Conservation (phyloP, 2,113 vertebrate species). For the Zapus hudsonius region DNA sequence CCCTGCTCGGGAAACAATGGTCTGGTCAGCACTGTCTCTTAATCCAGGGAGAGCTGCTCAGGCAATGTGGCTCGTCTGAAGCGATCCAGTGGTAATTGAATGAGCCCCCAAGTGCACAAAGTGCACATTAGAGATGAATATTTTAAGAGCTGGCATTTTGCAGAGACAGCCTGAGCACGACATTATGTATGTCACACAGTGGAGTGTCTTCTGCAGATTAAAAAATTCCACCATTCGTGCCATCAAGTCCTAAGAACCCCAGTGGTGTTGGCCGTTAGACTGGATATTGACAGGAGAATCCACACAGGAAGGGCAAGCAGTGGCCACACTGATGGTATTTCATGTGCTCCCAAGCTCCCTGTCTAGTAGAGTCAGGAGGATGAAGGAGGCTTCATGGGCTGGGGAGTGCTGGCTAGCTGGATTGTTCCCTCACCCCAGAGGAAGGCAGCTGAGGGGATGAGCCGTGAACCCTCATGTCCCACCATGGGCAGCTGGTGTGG, state of each 20-base stretch:
- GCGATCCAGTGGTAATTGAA: conserved; percentile 65
- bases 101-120: conserved; percentile 67
- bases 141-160: conserved; percentile 79
- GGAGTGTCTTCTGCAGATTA: conserved; percentile 40
- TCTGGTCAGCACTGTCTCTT: conserved; percentile 63
- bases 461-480: not conserved
- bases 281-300: not conserved
- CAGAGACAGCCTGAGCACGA: conserved; percentile 57
- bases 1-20: not conserved
- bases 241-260: conserved; percentile 41
- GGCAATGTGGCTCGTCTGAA: conserved; percentile 65
- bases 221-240: conserved; percentile 53
- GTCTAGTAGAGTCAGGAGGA: not conserved
- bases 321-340: not conserved
- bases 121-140: conserved; percentile 75
- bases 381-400: not conserved
- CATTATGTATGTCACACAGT: conserved; percentile 60
- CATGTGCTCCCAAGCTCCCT: not conserved
- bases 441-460: not conserved
- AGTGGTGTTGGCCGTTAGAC: not conserved
- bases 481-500: too few relatives aligned
- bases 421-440: not conserved
- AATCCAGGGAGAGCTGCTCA: conserved; percentile 57
- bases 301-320: not conserved
- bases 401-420: not conserved